phyloP scores from a whole-genome alignment of 1,140 invertebrate species.

The Rhyzopertha dominica region DNA sequence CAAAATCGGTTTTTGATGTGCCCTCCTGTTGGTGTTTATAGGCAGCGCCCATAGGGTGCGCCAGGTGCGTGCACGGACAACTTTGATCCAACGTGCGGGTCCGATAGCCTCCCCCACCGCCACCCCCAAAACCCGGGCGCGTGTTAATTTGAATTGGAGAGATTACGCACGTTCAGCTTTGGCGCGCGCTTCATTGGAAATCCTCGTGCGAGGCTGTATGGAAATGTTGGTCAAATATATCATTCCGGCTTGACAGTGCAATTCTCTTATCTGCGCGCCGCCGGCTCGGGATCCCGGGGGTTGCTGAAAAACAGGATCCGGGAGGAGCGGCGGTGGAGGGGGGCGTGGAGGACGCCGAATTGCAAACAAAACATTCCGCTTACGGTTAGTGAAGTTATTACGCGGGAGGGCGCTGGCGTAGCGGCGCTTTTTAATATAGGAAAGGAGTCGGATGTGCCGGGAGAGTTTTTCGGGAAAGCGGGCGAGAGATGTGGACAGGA shows the following conservation, averaged over 20 bases:
- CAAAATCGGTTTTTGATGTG: too few species aligned
- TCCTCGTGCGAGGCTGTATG: slow-evolving; percentile 53
- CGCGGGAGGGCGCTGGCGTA: slow-evolving; percentile 23
- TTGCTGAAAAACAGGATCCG: slow-evolving; percentile 44
- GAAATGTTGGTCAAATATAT: slow-evolving; percentile 84
- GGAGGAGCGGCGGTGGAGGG: slow-evolving; percentile 22
- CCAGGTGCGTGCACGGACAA: too few species aligned
- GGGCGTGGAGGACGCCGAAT: slow-evolving; percentile 28
- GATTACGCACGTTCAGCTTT: slow-evolving; percentile 43
- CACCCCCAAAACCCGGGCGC: slow-evolving; percentile 18
- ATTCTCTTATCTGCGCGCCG: slow-evolving; percentile 72
- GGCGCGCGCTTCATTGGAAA: slow-evolving; percentile 44
- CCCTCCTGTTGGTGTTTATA: too few species aligned
- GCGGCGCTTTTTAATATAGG: too few species aligned
- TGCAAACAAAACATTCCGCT: slow-evolving; percentile 42
- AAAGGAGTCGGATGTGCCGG: too few species aligned
- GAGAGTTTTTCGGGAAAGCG: too few species aligned
- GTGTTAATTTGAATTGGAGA: slow-evolving; percentile 46
- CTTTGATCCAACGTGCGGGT: too few species aligned
- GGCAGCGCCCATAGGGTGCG: too few species aligned
- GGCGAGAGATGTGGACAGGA: too few species aligned
- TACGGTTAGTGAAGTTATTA: slow-evolving; percentile 24
- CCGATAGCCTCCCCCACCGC: slow-evolving; percentile 8
- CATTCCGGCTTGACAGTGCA: slow-evolving; percentile 79
- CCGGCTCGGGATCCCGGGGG: slow-evolving; percentile 47